Evolutionary conservation across 2,888 invertebrate species (phyloP).

Genomic region (Melanostoma mellinum): DNA sequence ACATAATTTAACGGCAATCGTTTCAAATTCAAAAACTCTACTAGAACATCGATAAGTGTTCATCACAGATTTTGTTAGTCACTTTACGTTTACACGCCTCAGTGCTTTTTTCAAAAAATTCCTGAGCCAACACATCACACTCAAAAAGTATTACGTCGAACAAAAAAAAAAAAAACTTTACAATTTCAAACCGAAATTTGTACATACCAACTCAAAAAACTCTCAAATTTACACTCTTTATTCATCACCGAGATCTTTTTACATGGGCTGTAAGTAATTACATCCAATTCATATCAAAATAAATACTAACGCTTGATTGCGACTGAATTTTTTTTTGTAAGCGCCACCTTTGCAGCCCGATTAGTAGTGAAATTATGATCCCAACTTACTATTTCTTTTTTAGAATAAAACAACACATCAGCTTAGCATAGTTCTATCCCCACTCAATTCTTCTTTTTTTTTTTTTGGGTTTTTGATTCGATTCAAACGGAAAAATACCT

Average conservation of each 20-base stretch:
- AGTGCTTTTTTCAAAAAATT: neutral
- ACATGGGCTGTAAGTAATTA: neutral
- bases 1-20: too few species aligned
- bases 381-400: conserved; percentile 67
- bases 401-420: conserved; percentile 53
- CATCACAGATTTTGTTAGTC: too few species aligned
- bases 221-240: conserved; percentile 9
- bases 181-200: conserved; percentile 9
- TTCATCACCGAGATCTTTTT: neutral
- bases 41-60: too few species aligned
- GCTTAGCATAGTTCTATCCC: conserved; percentile 70
- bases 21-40: too few species aligned
- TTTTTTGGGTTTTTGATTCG: conserved; percentile 5
- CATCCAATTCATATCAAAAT: neutral
- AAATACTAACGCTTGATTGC: conserved; percentile 11
- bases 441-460: conserved; percentile 26
- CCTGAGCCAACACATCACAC: conserved; percentile 37
- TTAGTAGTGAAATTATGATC: conserved; percentile 70
- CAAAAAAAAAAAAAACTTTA: conserved; percentile 17
- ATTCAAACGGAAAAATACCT: conserved; percentile 65
- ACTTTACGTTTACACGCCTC: neutral
- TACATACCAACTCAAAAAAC: conserved; percentile 18
- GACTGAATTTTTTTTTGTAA: conserved; percentile 23
- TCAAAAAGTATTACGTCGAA: conserved; percentile 14
- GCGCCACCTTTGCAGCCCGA: conserved; percentile 64